A percentile compares a stretch with the other conserved stretches of the same genome.
Conservation (phyloP, 53 echinoderm and acorn worm species). For the Paracentrotus lividus region DNA sequence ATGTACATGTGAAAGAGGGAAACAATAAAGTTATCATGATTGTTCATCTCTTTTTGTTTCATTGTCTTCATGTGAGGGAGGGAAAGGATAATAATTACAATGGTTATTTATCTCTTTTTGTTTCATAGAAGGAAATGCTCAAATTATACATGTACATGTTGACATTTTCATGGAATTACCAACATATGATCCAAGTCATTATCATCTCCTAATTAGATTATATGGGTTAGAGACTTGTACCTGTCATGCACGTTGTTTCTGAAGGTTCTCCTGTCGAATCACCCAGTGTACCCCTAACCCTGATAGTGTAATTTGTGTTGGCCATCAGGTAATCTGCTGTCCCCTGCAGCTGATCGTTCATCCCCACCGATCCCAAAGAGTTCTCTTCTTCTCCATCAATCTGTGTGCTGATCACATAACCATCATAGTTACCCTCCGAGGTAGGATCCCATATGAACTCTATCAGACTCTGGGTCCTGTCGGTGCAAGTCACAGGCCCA, state of each 20-base stretch:
- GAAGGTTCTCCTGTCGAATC: not conserved
- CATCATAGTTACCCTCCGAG: constrained; percentile 46
- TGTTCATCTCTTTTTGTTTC: no score
- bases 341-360: not conserved
- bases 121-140: no score
- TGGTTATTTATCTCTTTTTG: no score
- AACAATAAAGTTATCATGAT: no score
- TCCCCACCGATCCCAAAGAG: not conserved
- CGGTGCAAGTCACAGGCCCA: not conserved
- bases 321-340: constrained; percentile 42
- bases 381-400: constrained; percentile 21
- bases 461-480: constrained; percentile 36
- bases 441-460: not conserved
- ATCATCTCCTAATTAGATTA: no score
- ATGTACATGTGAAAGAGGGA: no score
- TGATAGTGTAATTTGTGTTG: not conserved
- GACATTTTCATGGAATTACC: no score
- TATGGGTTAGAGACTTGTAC: constrained; percentile 7
- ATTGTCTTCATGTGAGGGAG: no score
- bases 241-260: not conserved
- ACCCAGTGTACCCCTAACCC: not conserved
- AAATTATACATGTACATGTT: no score
- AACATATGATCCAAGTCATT: no score
- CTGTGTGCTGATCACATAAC: constrained; percentile 32
- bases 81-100: no score